A percentile compares a stretch with the other conserved stretches of the same genome.
Evolutionary conservation across 92 coral and sea anemone genomes (phyloP).

Genomic region (Diadumene lineata): DNA sequence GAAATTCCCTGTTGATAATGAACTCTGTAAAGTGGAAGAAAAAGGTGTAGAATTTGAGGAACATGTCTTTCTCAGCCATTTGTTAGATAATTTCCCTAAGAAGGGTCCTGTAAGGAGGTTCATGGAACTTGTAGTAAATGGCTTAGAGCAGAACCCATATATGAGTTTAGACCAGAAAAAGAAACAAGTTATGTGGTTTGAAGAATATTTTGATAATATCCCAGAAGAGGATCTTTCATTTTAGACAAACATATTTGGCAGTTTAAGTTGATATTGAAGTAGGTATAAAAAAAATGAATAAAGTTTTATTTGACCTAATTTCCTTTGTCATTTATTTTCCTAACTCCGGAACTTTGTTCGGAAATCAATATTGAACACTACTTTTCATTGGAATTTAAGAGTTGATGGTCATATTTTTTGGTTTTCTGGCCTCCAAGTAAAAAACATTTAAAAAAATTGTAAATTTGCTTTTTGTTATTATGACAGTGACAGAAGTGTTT

Average conservation of each 20-base stretch:
- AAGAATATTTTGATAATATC: conserved; percentile 75
- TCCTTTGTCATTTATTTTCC: too few relatives aligned
- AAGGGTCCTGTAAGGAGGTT: conserved; percentile 90
- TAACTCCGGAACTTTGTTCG: too few relatives aligned
- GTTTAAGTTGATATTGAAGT: neutral
- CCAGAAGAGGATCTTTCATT: conserved; percentile 80
- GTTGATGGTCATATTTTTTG: too few relatives aligned
- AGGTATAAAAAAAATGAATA: neutral
- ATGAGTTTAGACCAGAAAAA: conserved; percentile 73
- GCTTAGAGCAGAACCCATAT: conserved; percentile 90
- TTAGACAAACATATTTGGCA: neutral
- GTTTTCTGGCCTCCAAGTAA: too few relatives aligned
- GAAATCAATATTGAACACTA: too few relatives aligned
- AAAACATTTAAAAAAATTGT: too few relatives aligned
- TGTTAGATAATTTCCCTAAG: conserved; percentile 79
- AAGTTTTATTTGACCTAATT: neutral
- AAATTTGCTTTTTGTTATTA: too few relatives aligned
- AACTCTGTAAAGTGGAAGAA: conserved; percentile 83
- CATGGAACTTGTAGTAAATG: conserved; percentile 93
- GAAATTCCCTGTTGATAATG: conserved; percentile 93
- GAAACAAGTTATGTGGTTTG: conserved; percentile 85
- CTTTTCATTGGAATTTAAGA: too few relatives aligned
- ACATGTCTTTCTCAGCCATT: conserved; percentile 87
- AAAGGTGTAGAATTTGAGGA: conserved; percentile 83
- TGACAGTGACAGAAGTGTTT: too few relatives aligned